Evolutionary conservation across 2,113 vertebrate species (phyloP).

Genomic region (Heterocephalus glaber): DNA sequence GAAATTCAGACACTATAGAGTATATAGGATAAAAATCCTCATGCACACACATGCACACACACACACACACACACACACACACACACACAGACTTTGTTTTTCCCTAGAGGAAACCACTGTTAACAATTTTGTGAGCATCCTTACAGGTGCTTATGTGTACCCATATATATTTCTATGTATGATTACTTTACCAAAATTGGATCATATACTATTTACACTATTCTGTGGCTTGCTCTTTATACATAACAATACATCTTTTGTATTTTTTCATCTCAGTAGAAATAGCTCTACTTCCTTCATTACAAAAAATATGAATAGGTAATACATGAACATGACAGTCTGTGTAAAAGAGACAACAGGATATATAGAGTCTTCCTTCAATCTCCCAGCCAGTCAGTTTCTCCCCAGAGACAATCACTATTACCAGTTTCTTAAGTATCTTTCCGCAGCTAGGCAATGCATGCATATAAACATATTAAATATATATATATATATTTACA

Average conservation of each 20-base stretch:
- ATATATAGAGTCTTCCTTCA: conserved; percentile 38
- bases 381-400: not conserved
- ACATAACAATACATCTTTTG: conserved; percentile 63
- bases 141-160: not conserved
- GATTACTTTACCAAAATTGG: conserved; percentile 28
- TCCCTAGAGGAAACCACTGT: not conserved
- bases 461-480: not conserved
- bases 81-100: not conserved
- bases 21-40: not conserved
- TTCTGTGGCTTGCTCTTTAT: conserved; percentile 46
- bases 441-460: conserved; percentile 13
- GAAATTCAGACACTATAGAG: conserved; percentile 65
- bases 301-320: conserved; percentile 53
- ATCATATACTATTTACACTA: conserved; percentile 42
- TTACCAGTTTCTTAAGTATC: conserved; percentile 45
- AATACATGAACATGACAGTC: conserved; percentile 29
- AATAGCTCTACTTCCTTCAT: conserved; percentile 54
- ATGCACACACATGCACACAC: no score
- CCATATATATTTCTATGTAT: conserved; percentile 10
- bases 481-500: not conserved
- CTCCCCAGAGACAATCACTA: conserved; percentile 61
- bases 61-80: not conserved
- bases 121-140: not conserved
- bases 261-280: conserved; percentile 70
- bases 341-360: conserved; percentile 42